Conservation (phyloP, 2,888 invertebrate genomes). For the Hoplodrina ambigua region DNA sequence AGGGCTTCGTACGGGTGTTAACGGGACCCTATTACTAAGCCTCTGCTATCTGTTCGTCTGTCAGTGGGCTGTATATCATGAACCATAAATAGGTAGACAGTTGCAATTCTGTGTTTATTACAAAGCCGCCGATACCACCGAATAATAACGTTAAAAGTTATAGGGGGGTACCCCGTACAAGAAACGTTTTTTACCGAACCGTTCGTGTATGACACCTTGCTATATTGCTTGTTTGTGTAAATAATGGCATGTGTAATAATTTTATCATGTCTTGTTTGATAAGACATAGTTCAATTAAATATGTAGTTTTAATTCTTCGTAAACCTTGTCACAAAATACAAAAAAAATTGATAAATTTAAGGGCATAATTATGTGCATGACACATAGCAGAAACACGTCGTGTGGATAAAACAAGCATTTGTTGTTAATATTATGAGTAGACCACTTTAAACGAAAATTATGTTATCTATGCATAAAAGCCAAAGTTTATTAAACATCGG, state of each 20-base stretch:
- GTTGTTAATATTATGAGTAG: not conserved
- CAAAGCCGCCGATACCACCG: too few species aligned
- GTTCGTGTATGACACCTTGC: not conserved
- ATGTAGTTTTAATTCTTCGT: not conserved
- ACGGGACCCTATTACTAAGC: too few species aligned
- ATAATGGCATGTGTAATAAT: not conserved
- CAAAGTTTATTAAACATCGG: slow-evolving; percentile 1
- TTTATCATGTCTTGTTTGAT: not conserved
- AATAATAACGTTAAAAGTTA: too few species aligned
- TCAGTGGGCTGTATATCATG: too few species aligned
- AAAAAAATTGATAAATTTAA: not conserved
- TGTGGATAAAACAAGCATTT: too few species aligned
- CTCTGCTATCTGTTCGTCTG: too few species aligned
- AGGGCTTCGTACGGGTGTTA: too few species aligned
- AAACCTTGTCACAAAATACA: slow-evolving; percentile 1
- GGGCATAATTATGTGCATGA: not conserved
- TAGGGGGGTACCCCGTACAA: too few species aligned
- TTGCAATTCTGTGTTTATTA: too few species aligned
- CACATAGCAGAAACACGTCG: not conserved
- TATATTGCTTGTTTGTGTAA: not conserved
- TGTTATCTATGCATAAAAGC: not conserved
- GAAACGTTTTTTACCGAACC: too few species aligned
- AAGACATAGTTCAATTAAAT: not conserved
- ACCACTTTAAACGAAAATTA: not conserved
- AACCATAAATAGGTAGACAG: too few species aligned